Evolutionary conservation across 30 jellyfish, hydroid and myxozoan genomes (phyloP), one percentile per base, ranked within the genome.

Genomic region (Chironex yamaguchii): DNA sequence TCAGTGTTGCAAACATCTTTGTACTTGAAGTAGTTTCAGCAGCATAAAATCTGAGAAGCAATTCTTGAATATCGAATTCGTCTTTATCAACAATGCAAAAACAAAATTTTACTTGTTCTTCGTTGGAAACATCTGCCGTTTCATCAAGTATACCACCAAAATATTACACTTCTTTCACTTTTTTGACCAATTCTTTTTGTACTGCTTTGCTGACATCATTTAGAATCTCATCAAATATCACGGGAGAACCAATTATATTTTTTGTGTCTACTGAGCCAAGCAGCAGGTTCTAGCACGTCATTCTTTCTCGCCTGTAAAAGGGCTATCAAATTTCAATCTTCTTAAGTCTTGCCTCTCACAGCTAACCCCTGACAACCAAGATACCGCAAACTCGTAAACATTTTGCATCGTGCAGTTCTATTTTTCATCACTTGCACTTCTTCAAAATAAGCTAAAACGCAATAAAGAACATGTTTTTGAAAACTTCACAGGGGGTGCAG

Each of bases 201-300:
- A 74, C 87, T 3, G 84, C 84, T 34, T 78, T 78, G 69, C 82
- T 78, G 67, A 52, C 29, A 80, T 58, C 81, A 52, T 78, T 79
- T 4, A 78, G 80, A 66, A 29, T 62, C 62, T 78, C 90, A 78
- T 78, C 62, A 74, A 3, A 49, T 52, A 74, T 74, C 87, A 28
- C 22, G 87, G 35, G 90, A 62, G 65, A 78, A 76, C 81, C 67
- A 78, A 30, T 78, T 78, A 62, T 78, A 62, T 63, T 52, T 78
- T 36, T 52, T 49, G 90, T 54, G 80, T 78, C 90, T 31, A 49
- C 62, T 78, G 34, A 58, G 90, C 90, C 90, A 78, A 27, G 90
- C 90, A 52, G 81, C 90, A 52, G 49, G 49, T 50, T 74, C 87
- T 36, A 52, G 87, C 51, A 22, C 81, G 31, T 70, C 84, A 70